phyloP scores from a whole-genome alignment of 2,113 vertebrate species.

The Psammodynastes pulverulentus region DNA sequence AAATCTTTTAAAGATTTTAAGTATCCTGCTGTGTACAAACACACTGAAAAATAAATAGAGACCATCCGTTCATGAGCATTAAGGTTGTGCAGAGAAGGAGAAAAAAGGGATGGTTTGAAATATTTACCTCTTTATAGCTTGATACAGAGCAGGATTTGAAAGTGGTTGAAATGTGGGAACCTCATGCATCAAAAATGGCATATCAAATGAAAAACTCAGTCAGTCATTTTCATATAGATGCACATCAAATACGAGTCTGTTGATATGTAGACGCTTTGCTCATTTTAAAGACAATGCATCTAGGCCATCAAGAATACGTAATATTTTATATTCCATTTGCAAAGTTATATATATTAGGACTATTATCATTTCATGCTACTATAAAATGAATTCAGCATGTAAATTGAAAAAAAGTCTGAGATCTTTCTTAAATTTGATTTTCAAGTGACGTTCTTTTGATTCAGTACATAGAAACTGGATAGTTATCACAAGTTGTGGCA shows the following conservation, averaged over 20 bases:
- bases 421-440: conserved; percentile 41
- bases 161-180: background rate
- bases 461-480: conserved; percentile 31
- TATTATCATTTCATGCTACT: conserved; percentile 42
- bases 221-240: conserved; percentile 24
- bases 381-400: conserved; percentile 51
- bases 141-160: background rate
- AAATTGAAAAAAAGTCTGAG: conserved; percentile 66
- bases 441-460: conserved; percentile 30
- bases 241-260: background rate
- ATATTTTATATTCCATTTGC: conserved; percentile 57
- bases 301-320: conserved; percentile 53
- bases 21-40: background rate
- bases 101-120: background rate
- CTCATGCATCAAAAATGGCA: background rate
- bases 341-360: conserved; percentile 47
- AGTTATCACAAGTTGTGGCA: conserved; percentile 36
- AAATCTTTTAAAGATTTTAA: background rate
- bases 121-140: background rate
- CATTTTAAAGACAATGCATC: conserved; percentile 45
- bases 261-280: conserved; percentile 21
- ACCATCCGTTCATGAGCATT: background rate
- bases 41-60: background rate
- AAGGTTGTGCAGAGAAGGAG: background rate
- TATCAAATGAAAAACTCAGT: conserved; percentile 2